phyloP scores from a whole-genome alignment of 2,113 vertebrate species.

The Rhegmatorhina hoffmannsi region DNA sequence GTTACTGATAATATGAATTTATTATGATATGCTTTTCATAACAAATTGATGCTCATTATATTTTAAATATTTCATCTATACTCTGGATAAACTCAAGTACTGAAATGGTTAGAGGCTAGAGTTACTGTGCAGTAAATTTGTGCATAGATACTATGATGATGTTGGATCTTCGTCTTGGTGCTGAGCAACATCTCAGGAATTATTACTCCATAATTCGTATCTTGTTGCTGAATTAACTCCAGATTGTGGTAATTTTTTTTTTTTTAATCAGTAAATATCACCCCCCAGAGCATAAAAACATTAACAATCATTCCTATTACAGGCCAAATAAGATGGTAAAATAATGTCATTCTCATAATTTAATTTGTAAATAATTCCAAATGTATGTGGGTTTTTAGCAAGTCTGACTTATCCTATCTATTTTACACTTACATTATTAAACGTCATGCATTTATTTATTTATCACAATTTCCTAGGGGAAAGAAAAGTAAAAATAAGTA shows the following conservation, averaged over 20 bases:
- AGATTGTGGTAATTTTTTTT: constrained; percentile 35
- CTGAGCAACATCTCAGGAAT: background rate
- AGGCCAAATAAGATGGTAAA: background rate
- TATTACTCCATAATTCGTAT: constrained; percentile 35
- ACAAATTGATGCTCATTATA: background rate
- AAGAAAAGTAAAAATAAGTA: background rate
- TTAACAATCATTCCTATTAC: background rate
- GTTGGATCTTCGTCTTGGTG: constrained; percentile 11
- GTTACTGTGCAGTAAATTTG: constrained; percentile 20
- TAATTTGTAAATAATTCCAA: background rate
- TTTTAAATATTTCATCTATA: background rate
- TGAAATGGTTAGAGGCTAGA: background rate
- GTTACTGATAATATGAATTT: background rate
- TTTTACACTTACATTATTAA: background rate
- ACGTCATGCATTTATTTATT: background rate
- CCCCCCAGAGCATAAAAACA: background rate
- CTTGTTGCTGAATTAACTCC: constrained; percentile 50
- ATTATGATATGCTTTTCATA: background rate
- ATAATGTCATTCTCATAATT: background rate
- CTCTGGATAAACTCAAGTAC: background rate
- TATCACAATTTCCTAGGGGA: background rate
- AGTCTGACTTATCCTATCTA: background rate
- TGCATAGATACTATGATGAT: background rate
- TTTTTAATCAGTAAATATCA: constrained; percentile 20
- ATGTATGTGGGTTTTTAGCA: background rate